A percentile compares a stretch with the other conserved stretches of the same genome.
These are phyloP conservation scores for Drosophila miranda DNA, from an alignment of 1,140 invertebrate genomes.

Conservation along the genomic window DNA sequence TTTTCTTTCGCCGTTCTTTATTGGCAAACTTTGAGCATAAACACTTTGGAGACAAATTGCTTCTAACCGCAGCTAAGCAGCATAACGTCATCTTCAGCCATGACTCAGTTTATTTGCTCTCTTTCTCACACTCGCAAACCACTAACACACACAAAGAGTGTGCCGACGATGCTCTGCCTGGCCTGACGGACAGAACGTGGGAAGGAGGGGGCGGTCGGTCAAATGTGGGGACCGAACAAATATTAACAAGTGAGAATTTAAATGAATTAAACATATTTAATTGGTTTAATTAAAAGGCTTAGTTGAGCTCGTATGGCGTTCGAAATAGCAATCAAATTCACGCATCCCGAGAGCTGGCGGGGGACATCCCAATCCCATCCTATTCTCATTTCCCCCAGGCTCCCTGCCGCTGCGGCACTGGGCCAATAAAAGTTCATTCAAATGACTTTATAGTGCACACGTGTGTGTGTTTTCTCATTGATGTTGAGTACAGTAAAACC, in stretches of 20 bases:
- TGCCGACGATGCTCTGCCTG: slow-evolving; percentile 30
- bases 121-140: slow-evolving; percentile 5
- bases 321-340: slow-evolving; percentile 42
- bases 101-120: slow-evolving; percentile 54
- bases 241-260: slow-evolving; percentile 35
- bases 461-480: slow-evolving; percentile 32
- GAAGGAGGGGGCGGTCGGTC: neutral
- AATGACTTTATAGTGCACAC: slow-evolving; percentile 44
- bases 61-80: slow-evolving; percentile 46
- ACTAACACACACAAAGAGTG: slow-evolving; percentile 11
- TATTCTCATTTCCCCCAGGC: neutral
- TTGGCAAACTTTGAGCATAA: slow-evolving; percentile 58
- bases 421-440: slow-evolving; percentile 48
- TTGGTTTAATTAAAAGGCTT: slow-evolving; percentile 48
- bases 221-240: slow-evolving; percentile 1
- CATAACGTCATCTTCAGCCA: slow-evolving; percentile 60
- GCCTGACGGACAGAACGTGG: slow-evolving; percentile 22
- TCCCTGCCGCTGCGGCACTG: slow-evolving; percentile 10
- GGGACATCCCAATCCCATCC: neutral
- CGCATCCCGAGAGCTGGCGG: neutral
- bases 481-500: slow-evolving; percentile 24
- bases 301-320: slow-evolving; percentile 5
- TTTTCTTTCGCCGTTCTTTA: slow-evolving; percentile 36
- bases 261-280: slow-evolving; percentile 23
- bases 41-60: slow-evolving; percentile 60